phyloP scores from a whole-genome alignment of 2,888 invertebrate genomes.

The Hyposoter didymator region DNA sequence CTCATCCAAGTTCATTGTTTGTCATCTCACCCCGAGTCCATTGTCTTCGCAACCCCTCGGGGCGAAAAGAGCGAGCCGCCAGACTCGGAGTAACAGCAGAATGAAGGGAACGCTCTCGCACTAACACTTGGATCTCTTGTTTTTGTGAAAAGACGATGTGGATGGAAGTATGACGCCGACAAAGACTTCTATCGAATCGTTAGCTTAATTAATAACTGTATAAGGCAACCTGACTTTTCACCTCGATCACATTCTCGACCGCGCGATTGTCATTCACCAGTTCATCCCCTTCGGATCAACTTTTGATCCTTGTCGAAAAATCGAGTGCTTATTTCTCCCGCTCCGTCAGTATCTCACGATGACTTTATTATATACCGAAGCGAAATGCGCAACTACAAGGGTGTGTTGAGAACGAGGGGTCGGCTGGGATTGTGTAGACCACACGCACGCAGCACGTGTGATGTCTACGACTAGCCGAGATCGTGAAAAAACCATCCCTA shows the following conservation, averaged over 20 bases:
- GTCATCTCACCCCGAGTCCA: slow-evolving; percentile 63
- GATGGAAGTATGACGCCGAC: neutral
- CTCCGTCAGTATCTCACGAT: slow-evolving; percentile 70
- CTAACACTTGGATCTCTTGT: slow-evolving; percentile 40
- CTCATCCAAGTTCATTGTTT: slow-evolving; percentile 62
- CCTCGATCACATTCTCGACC: slow-evolving; percentile 2
- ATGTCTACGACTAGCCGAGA: neutral
- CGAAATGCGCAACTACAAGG: slow-evolving; percentile 79
- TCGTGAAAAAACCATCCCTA: slow-evolving; percentile 22
- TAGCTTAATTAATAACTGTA: slow-evolving; percentile 39
- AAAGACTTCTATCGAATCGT: slow-evolving; percentile 24
- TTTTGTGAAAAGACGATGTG: slow-evolving; percentile 22
- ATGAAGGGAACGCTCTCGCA: slow-evolving; percentile 19
- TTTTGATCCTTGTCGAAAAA: slow-evolving; percentile 48
- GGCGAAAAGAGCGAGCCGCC: slow-evolving; percentile 49
- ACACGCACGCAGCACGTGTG: neutral
- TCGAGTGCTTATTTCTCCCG: slow-evolving; percentile 52
- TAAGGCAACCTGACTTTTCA: slow-evolving; percentile 23
- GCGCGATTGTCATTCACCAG: neutral
- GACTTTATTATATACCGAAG: slow-evolving; percentile 80
- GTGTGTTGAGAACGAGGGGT: slow-evolving; percentile 68
- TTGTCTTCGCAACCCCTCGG: slow-evolving; percentile 75
- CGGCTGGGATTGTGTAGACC: slow-evolving; percentile 4
- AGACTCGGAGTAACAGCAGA: slow-evolving; percentile 64
- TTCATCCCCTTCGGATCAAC: neutral